Percentiles rank a stretch among this genome's conserved stretches.
Conservation (phyloP, 2,797 vertebrate genomes). For the Loris lydekkerianus region DNA sequence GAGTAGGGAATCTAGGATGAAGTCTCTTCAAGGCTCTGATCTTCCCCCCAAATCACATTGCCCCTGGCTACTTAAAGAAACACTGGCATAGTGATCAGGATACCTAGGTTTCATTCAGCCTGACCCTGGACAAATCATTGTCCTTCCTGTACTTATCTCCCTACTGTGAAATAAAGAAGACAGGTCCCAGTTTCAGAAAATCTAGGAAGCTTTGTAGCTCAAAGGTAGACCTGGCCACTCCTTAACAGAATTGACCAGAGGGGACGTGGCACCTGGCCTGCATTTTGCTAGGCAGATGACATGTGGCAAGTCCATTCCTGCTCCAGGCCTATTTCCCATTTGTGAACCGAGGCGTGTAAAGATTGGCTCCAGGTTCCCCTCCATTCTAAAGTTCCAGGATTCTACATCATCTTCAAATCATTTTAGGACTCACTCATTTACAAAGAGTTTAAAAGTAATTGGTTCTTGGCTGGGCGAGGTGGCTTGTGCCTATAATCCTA, state of each 20-base stretch:
- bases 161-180: background rate
- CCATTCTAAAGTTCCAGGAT: background rate
- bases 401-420: background rate
- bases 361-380: background rate
- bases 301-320: background rate
- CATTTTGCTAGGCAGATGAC: background rate
- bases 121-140: background rate
- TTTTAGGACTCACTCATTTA: background rate
- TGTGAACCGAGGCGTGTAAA: background rate
- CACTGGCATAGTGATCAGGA: background rate
- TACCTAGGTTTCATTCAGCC: background rate
- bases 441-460: slow-evolving; percentile 36
- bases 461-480: background rate
- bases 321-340: background rate
- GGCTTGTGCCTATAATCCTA: too few relatives aligned
- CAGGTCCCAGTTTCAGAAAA: background rate
- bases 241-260: background rate
- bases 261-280: background rate
- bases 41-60: background rate
- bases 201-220: background rate
- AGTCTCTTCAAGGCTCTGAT: slow-evolving; percentile 29
- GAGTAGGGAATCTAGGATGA: background rate
- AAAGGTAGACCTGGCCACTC: background rate
- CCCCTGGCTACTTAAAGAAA: background rate
- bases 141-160: background rate